Evolutionary conservation across 2,888 invertebrate species (phyloP), one percentile per base, ranked within the genome.

Genomic region (Oscheius sp.): DNA sequence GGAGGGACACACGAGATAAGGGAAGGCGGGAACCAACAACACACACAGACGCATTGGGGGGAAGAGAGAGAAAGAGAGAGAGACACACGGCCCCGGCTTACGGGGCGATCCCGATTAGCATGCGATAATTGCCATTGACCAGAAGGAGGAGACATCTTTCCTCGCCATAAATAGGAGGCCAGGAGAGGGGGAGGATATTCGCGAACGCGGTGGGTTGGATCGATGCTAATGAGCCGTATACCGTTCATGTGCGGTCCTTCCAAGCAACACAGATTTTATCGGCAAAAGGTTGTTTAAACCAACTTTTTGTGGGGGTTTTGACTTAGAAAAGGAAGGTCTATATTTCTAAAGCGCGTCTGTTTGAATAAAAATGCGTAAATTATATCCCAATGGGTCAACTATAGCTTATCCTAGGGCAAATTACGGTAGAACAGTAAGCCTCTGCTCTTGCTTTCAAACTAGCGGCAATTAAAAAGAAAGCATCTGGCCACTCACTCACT

Each of bases 31-130:
- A 63, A 37, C 55, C 55, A 33, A 34, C 34, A 55, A 20, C 42
- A 42, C 50, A 25, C 50, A 4, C 48, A 48, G 48, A 48, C n/a
- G 12, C 2, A 48, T 23, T n/a, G n/a, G n/a, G n/a, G n/a, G n/a
- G n/a, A 12, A n/a, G 23, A 52, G n/a, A 25, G 50, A 52, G 50
- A n/a, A 20, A 20, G 48, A 23, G 12, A 37, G 37, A 37, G 42
- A n/a, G n/a, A n/a, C n/a, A n/a, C n/a, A n/a, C n/a, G n/a, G n/a
- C n/a, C 42, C 8, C 10, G 61, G 61, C 61, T 61, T 61, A 61
- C 61, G 61, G 61, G 64, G 64, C 39, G 64, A 50, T 48, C 64
- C 45, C 64, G 64, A 64, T 64, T 64, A 64, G 64, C 64, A 50
- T 50, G 48, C 33, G 48, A 48, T 64, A 64, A 64, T 64, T 48